Base-by-base conservation (phyloP, 2,888 invertebrate species). In the Orthosia cruda region DNA sequence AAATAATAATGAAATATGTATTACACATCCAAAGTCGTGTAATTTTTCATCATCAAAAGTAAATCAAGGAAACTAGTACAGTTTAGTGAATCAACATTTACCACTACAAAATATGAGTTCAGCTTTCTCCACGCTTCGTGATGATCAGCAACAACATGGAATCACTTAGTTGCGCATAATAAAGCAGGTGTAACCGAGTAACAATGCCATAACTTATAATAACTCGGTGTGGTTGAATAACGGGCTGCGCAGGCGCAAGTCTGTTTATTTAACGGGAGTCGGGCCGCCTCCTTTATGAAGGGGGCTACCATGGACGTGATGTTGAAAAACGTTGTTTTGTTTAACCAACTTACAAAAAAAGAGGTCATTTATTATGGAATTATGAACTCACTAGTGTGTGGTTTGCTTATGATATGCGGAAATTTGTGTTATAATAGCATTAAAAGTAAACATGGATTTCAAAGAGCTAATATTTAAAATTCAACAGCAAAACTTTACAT, bases 251-350 rank as follows among this genome's bases (percentile, higher is more conserved):
- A 66, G 20, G 84, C 83, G 83, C 85, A 85, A 81, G 77, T 83
- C 75, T 90, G 92, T 93, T 93, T 91, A 84, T 78, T 91, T 93
- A 93, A 92, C 93, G 92, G 92, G 90, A 91, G 87, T 77, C 65
- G 81, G 65, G 66, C 71, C 77, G 81, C 81, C 84, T 81, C 50
- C 23, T 47, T 66, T 66, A 47, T 58, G 26, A 62, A 63, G 59
- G 12, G 73, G 64, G 45, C 68, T 58, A 77, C 77, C 66, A 66
- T 23, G n/a, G 40, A 73, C n/a, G n/a, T 66, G 58, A 32, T 16
- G 18, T 61, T 32, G 11, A 69, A 66, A 71, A 63, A 61, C 52
- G 16, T 67, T 50, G 52, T 69, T 23, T 70, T 61, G 18, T 15
- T 26, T 58, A 20, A 16, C 54, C 47, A 20, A 23, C 40, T 26